A percentile compares a stretch with the other conserved stretches of the same genome.
phyloP scores from a whole-genome alignment of 2,113 vertebrate species.

The Podiceps cristatus region DNA sequence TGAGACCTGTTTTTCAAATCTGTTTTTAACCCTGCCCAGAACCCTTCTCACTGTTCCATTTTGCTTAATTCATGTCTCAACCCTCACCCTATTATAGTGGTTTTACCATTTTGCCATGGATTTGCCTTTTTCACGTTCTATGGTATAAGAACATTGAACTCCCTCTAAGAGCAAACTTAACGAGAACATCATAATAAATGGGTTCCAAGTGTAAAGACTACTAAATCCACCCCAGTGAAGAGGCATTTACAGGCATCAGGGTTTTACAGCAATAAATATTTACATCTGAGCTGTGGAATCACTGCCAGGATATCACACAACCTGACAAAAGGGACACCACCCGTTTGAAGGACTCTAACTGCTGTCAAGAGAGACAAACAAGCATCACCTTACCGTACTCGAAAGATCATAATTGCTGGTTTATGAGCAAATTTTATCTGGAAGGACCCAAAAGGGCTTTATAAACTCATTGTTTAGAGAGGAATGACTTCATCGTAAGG shows the following conservation, averaged over 20 bases:
- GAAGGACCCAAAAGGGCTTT: slow-evolving; percentile 48
- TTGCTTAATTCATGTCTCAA: not conserved
- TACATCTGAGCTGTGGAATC: not conserved
- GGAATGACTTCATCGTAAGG: slow-evolving; percentile 58
- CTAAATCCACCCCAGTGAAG: not conserved
- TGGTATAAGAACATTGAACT: not conserved
- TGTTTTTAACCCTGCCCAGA: not conserved
- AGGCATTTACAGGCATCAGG: not conserved
- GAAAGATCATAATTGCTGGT: slow-evolving; percentile 21
- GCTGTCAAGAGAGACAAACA: slow-evolving; percentile 4
- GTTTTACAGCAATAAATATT: not conserved
- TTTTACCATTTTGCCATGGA: not conserved
- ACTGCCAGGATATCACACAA: not conserved
- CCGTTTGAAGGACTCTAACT: not conserved
- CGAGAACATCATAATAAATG: not conserved
- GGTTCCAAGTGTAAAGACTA: not conserved
- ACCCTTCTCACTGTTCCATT: not conserved
- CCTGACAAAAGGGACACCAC: not conserved
- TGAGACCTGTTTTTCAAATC: not conserved
- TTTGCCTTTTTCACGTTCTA: not conserved
- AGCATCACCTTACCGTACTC: not conserved
- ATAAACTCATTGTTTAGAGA: slow-evolving; percentile 41
- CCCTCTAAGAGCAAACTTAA: not conserved
- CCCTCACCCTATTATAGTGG: not conserved
- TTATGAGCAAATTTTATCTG: slow-evolving; percentile 48